Conservation (phyloP, 2,888 invertebrate genomes). For the Andricus quercusramuli region DNA sequence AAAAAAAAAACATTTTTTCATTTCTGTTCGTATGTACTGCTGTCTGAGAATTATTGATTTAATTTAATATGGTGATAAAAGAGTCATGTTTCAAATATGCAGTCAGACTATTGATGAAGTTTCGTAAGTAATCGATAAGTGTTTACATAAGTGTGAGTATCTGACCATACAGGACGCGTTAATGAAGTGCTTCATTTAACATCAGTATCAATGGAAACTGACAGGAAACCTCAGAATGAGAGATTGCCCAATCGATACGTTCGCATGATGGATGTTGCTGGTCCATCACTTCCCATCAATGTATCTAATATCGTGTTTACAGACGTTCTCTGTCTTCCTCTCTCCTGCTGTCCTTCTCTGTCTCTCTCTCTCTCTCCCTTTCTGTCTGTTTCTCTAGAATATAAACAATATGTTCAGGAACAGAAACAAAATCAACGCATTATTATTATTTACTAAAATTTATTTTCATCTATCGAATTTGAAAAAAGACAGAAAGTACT, state of each 20-base stretch:
- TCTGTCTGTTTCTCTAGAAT: background rate
- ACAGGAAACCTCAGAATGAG: conserved; percentile 20
- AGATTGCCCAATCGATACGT: conserved; percentile 52
- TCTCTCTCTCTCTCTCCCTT: no score
- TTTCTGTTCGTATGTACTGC: background rate
- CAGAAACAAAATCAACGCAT: conserved; percentile 36
- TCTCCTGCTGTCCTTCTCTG: no score
- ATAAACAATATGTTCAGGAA: background rate
- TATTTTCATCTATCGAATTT: background rate
- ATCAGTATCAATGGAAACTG: background rate
- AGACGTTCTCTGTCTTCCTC: conserved; percentile 26
- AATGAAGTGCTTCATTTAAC: conserved; percentile 27
- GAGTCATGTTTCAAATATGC: background rate
- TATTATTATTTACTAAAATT: background rate
- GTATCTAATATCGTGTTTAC: conserved; percentile 53
- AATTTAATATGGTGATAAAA: background rate
- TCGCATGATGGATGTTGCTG: conserved; percentile 65
- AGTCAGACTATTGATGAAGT: background rate
- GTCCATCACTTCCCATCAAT: conserved; percentile 60
- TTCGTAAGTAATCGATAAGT: conserved; percentile 69
- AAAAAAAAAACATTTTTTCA: background rate
- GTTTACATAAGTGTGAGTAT: conserved; percentile 53
- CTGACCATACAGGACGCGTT: conserved; percentile 51
- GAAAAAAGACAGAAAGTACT: no score
- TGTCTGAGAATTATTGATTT: background rate